Conservation (phyloP, 2,797 vertebrate species). For the Catostomus latipinnis region DNA sequence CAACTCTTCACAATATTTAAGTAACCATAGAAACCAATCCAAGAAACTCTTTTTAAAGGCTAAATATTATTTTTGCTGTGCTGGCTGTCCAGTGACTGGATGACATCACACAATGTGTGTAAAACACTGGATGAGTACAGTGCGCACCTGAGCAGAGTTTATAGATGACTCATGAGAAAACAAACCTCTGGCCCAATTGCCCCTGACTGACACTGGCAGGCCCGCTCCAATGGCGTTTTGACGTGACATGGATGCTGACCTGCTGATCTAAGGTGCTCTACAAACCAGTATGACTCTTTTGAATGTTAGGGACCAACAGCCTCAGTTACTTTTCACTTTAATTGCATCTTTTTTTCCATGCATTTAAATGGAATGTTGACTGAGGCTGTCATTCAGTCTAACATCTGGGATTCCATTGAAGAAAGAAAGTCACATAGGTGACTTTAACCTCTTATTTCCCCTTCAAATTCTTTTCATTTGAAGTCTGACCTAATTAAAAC, state of each 20-base stretch:
- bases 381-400: too few relatives aligned
- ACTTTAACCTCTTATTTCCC: background rate
- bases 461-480: too few relatives aligned
- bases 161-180: slow-evolving; percentile 75
- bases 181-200: slow-evolving; percentile 67
- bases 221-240: slow-evolving; percentile 60
- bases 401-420: too few relatives aligned
- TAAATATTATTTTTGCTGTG: slow-evolving; percentile 55
- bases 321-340: too few relatives aligned
- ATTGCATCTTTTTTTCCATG: too few relatives aligned
- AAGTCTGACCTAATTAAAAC: too few relatives aligned
- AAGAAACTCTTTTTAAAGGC: slow-evolving; percentile 44
- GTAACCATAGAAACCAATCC: slow-evolving; percentile 72
- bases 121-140: slow-evolving; percentile 52
- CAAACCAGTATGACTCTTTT: too few relatives aligned
- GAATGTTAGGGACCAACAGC: too few relatives aligned
- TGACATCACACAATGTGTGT: slow-evolving; percentile 60
- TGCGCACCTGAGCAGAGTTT: slow-evolving; percentile 72
- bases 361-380: too few relatives aligned
- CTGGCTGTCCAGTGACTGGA: slow-evolving; percentile 42
- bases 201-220: slow-evolving; percentile 67
- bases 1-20: slow-evolving; percentile 63
- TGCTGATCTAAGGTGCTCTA: slow-evolving; percentile 49
- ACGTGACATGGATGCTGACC: slow-evolving; percentile 62
- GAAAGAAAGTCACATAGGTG: background rate